A percentile compares a stretch with the other conserved stretches of the same genome.
These are phyloP conservation scores for Rhinolophus ferrumequinum DNA, from an alignment of 2,113 vertebrate genomes.

Conservation along the genomic window DNA sequence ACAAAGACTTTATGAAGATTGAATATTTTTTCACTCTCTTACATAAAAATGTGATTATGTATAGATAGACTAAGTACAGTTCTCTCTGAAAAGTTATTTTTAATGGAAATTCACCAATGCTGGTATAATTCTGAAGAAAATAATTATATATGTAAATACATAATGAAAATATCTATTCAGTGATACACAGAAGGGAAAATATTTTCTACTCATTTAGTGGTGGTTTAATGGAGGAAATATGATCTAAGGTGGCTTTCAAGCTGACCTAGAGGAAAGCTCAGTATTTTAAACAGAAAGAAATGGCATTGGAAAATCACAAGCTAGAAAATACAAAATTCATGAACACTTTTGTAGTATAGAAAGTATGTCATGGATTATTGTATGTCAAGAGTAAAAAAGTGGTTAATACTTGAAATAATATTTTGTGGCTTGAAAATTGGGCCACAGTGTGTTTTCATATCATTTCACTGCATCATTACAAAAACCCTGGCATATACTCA, in stretches of 20 bases:
- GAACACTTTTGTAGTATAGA: background rate
- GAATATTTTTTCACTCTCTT: background rate
- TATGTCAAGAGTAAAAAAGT: background rate
- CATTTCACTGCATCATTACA: background rate
- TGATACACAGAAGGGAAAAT: background rate
- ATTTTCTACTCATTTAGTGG: background rate
- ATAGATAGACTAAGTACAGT: background rate
- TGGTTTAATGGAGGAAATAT: background rate
- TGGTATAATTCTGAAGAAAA: background rate
- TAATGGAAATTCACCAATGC: background rate
- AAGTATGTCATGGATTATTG: background rate
- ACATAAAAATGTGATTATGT: background rate
- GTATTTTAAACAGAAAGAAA: background rate
- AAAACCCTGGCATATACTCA: background rate
- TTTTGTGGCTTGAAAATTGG: background rate
- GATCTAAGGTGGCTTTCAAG: background rate
- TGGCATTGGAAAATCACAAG: background rate
- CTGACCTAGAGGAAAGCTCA: background rate
- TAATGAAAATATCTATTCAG: background rate
- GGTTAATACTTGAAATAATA: background rate
- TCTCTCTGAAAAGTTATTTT: background rate
- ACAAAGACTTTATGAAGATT: background rate
- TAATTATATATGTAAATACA: background rate
- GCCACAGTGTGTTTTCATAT: background rate
- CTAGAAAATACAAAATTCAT: background rate